Percentiles rank a stretch among this genome's conserved stretches.
Evolutionary conservation across 2,113 vertebrate genomes (phyloP).

Genomic region (Xenus cinereus): DNA sequence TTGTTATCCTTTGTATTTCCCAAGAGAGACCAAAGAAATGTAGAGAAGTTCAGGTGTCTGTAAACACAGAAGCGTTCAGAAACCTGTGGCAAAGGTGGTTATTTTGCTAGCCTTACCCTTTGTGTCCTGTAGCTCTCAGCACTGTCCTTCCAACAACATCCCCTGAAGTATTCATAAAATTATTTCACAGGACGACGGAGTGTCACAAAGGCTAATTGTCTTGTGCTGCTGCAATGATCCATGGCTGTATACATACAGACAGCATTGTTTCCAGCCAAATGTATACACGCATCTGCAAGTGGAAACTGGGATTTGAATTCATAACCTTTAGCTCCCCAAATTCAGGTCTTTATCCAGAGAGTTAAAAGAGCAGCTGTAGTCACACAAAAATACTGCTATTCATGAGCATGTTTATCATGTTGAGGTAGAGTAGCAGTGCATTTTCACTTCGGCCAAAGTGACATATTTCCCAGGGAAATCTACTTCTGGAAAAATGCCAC

Average conservation of each 20-base stretch:
- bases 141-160: background rate
- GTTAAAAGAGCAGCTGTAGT: constrained; percentile 2
- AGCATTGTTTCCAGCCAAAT: constrained; percentile 9
- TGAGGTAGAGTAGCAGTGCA: background rate
- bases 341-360: background rate
- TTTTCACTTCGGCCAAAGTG: background rate
- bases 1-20: constrained; percentile 7
- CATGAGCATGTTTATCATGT: background rate
- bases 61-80: background rate
- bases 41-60: background rate
- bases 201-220: constrained; percentile 64
- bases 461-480: background rate
- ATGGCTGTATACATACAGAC: background rate
- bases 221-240: constrained; percentile 36
- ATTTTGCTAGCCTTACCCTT: constrained; percentile 10
- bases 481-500: background rate
- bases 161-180: constrained; percentile 41
- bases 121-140: background rate
- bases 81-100: constrained; percentile 13
- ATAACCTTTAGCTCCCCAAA: constrained; percentile 8
- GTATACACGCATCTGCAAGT: background rate
- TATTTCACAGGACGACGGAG: background rate
- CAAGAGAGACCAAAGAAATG: background rate
- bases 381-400: background rate
- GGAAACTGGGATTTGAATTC: constrained; percentile 29